Evolutionary conservation across 2,888 invertebrate species (phyloP).

Genomic region (Sarcophaga rosellei): DNA sequence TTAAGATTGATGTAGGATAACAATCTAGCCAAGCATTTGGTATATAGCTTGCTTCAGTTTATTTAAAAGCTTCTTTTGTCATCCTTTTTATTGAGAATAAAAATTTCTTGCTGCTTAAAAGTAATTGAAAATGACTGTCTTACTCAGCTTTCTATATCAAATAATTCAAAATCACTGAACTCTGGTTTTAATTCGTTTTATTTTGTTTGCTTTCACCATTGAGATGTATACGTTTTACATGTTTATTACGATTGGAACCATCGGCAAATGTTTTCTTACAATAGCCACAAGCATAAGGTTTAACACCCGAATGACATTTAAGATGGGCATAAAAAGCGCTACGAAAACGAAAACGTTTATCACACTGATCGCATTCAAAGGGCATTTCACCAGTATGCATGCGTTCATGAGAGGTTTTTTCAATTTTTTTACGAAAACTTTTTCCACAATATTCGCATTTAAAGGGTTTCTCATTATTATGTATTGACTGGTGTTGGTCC

Average conservation of each 20-base stretch:
- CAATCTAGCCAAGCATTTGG: no score
- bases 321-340: conserved; percentile 89
- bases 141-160: no score
- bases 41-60: background rate
- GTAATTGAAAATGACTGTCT: no score
- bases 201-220: background rate
- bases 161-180: no score
- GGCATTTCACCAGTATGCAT: conserved; percentile 91
- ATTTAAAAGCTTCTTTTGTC: background rate
- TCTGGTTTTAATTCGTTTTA: background rate
- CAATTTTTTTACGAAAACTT: conserved; percentile 86
- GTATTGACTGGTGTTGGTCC: conserved; percentile 83
- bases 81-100: conserved; percentile 8
- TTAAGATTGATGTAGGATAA: no score
- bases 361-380: conserved; percentile 88
- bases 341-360: conserved; percentile 88
- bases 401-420: conserved; percentile 87
- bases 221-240: conserved; percentile 83
- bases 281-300: conserved; percentile 88
- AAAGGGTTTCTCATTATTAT: conserved; percentile 84
- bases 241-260: conserved; percentile 92
- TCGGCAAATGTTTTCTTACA: conserved; percentile 90
- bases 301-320: conserved; percentile 87
- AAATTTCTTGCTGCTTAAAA: background rate
- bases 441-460: conserved; percentile 85